Evolutionary conservation across 2,113 vertebrate species (phyloP).

Genomic region (rabbit (Oryctolagus cuniculus)): mOryCun1.1 NC_091443.1:10554501-10555000

Average conservation of each 20-base stretch:
- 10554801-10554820: background rate
- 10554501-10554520: slow-evolving; percentile 36
- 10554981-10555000: background rate
- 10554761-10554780: background rate
- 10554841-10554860: background rate
- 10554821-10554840: background rate
- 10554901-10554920: background rate
- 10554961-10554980: background rate
- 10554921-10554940: background rate
- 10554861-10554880: background rate
- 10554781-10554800: background rate
- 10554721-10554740: background rate
- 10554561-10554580: slow-evolving; percentile 73
- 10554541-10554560: slow-evolving; percentile 75
- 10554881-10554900: background rate
- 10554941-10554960: background rate
- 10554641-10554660: slow-evolving; percentile 52
- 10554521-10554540: slow-evolving; percentile 55
- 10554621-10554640: slow-evolving; percentile 72
- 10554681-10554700: background rate
- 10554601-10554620: slow-evolving; percentile 71
- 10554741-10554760: background rate
- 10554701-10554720: slow-evolving; percentile 18
- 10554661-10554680: slow-evolving; percentile 37
- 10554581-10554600: slow-evolving; percentile 75